Base-by-base conservation (phyloP, 2,888 invertebrate genomes). In the Zeuzera pyrina region DNA sequence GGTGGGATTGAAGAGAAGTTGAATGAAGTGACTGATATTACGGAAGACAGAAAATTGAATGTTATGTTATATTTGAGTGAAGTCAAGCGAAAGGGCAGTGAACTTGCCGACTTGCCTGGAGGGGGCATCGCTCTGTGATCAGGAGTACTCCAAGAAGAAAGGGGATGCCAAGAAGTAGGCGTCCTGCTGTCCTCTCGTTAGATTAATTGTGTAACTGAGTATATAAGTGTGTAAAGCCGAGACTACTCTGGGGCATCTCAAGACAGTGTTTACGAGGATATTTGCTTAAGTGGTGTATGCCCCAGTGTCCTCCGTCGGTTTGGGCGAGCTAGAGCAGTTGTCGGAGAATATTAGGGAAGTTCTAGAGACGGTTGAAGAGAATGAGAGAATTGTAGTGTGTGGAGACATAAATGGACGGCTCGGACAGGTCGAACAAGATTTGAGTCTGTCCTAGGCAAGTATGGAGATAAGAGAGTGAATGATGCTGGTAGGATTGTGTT, bases 311-410 rank as follows among this genome's bases (percentile, higher is more conserved):
- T 23, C 23, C 23, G 11, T 10, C 10, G 10, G 10, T 11, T 10
- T 23, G 10, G 11, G 7, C 10, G 7, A 23, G 3, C 23, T n/a
- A 3, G 23, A 23, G 23, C 10, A 23, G 23, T 23, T 23, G 10
- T 23, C 10, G 23, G 8, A 23, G 23, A 23, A 11, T 23, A 11
- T 23, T n/a, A 23, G 23, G 11, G 23, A 23, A 23, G 3, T 23
- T 10, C 23, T 23, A 10, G 11, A 23, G n/a, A 11, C 23, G 7
- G n/a, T n/a, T 8, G 23, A 8, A 3, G 23, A 7, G 23, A 23
- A 23, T 23, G 23, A 23, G 23, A 23, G 23, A 23, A 11, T 23
- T n/a, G 3, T 23, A 23, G n/a, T n/a, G n/a, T n/a, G n/a, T n/a
- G n/a, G n/a, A n/a, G n/a, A n/a, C n/a, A 23, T 23, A 11, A 23